These are phyloP conservation scores for Amazona vittata DNA, from an alignment of 2,113 vertebrate genomes.

Conservation along the genomic window DNA sequence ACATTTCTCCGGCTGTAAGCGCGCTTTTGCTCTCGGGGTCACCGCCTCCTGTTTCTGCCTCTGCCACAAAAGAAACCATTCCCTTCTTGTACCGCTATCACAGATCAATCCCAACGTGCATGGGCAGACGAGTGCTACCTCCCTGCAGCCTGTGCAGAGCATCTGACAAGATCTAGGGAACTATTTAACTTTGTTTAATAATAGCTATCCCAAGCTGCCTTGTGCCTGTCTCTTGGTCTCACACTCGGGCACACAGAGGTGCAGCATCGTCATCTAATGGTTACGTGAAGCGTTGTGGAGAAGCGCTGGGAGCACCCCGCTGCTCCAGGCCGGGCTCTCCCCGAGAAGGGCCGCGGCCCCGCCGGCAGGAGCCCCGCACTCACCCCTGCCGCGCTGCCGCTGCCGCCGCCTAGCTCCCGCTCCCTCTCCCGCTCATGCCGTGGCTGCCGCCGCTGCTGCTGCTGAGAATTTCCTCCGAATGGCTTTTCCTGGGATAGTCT, in stretches of 20 bases:
- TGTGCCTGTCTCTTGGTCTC: not conserved
- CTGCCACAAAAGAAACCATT: not conserved
- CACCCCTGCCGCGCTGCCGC: not conserved
- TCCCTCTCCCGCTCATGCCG: not conserved
- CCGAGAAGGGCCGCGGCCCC: not conserved
- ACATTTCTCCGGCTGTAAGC: not conserved
- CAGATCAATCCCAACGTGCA: accelerated
- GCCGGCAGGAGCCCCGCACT: not conserved
- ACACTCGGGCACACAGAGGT: not conserved
- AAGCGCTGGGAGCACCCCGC: not conserved
- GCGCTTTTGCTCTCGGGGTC: not conserved
- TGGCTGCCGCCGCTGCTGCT: not conserved
- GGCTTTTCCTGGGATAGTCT: constrained; percentile 79
- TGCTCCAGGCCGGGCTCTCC: not conserved
- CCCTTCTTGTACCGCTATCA: not conserved
- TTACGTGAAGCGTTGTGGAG: not conserved
- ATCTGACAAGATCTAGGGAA: accelerated
- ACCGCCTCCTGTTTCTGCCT: not conserved
- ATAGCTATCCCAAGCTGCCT: not conserved
- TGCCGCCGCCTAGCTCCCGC: not conserved
- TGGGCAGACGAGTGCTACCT: not conserved
- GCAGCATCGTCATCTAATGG: not conserved
- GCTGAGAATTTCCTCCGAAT: not conserved
- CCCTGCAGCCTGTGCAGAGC: accelerated
- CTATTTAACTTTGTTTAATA: not conserved